Base-by-base conservation (phyloP, 2,797 vertebrate genomes). In the Perdix hodgsoniae region DNA sequence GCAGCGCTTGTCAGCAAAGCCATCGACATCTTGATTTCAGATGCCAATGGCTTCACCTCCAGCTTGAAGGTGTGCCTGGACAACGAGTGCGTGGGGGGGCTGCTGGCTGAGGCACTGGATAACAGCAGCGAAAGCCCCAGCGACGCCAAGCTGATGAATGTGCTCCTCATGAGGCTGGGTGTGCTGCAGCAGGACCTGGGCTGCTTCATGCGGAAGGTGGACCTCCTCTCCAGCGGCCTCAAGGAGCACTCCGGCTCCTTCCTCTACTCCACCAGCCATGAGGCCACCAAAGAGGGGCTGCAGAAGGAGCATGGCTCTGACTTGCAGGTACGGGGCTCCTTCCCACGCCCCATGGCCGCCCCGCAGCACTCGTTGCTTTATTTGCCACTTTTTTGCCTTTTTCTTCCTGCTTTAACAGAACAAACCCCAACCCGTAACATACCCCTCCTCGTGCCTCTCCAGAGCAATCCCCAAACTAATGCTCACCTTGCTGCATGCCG, bases 1-100 rank as follows among this genome's bases (percentile, higher is more conserved):
- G 99, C 99, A 0, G 97, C 96, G 1, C 97, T 99, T 56, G 98
- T 99, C 97, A 98, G 98, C 96, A 99, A 98, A 79, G 99, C 99
- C 7, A 99, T 99, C 14, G 98, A 99, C 22, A 96, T 99, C 59
- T 97, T 99, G 93, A 99, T 98, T 76, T 98, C 98, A 0, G 98
- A 99, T 83, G 98, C 98, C 49, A 99, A 98, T 3, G 98, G 98
- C 95, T 98, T 99, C 88, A 98, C 97, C 2, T 95, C 98, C 0
- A 98, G 98, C 88, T 98, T 98, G 94, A 99, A 98, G 95, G 98
- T 98, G 29, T 98, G 98, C 31, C 89, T 98, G 94, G 97, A 98
- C 95, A 98, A 98, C 0, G 98, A 99, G 44, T 98, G 98, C 6
- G 93, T 89, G 0, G 98, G 98, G 88, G 96, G 97, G 9, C 95